These are phyloP conservation scores for Agelaius phoeniceus DNA, from an alignment of 2,113 vertebrate species.

Conservation along the genomic window DNA sequence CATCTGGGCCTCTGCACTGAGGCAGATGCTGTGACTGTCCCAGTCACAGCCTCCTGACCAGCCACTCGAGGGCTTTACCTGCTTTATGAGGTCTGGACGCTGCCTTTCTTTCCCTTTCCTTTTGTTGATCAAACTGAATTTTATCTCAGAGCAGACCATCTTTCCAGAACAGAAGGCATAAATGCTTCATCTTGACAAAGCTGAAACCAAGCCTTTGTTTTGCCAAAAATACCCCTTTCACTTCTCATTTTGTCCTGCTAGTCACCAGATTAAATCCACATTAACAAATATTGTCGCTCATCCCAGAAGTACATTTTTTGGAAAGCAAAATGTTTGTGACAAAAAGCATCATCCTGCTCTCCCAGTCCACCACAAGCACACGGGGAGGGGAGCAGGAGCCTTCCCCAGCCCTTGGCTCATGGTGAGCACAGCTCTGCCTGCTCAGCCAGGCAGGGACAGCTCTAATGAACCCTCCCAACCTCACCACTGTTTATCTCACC, in stretches of 20 bases:
- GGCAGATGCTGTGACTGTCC: neutral
- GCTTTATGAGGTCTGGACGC: neutral
- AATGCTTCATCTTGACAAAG: neutral
- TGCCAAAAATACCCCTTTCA: conserved; percentile 45
- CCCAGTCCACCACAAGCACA: neutral
- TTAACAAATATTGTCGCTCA: conserved; percentile 43
- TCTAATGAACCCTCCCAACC: neutral
- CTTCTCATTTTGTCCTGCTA: neutral
- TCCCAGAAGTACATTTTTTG: neutral
- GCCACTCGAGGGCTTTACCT: neutral
- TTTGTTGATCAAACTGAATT: neutral
- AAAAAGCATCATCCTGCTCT: neutral
- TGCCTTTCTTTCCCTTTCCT: neutral
- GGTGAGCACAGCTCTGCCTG: neutral
- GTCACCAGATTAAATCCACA: conserved; percentile 40
- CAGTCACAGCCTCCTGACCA: neutral
- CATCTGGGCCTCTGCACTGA: neutral
- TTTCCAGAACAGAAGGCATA: conserved; percentile 49
- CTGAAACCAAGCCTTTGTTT: conserved; percentile 29
- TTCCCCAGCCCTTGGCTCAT: neutral
- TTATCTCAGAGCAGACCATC: neutral
- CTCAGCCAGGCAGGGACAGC: neutral
- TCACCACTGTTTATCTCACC: neutral
- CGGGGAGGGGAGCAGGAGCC: neutral
- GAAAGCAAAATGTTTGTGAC: neutral